Base-by-base conservation (phyloP, 2,797 vertebrate genomes). In the Chelidonichthys spinosus region DNA sequence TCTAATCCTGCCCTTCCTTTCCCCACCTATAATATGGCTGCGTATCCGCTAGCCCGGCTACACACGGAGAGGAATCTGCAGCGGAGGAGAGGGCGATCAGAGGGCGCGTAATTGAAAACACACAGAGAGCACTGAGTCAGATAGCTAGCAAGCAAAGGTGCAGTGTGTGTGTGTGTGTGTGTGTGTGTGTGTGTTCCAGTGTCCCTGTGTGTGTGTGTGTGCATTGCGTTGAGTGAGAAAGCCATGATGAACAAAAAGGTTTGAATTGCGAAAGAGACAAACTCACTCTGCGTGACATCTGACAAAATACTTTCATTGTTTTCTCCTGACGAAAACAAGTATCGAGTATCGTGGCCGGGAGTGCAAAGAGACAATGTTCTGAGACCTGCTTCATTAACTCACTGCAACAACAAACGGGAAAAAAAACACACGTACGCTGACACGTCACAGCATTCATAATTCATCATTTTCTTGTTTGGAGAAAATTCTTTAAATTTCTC, bases 291-390 rank as follows among this genome's bases (percentile, higher is more conserved):
- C 89, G 74, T 94, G 93, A 94, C 93, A 93, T 94, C 92, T 94
- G 90, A 94, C 92, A 92, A 94, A 95, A 95, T 92, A 93, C 92
- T 93, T 93, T 93, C 92, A 94, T 95, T 95, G 95, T 95, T 94
- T 25, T 95, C 92, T 91, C 85, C 89, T 89, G 89, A 86, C 9
- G 82, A 94, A 95, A 94, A 94, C 93, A 94, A 94, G 93, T 93
- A 94, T 95, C 92, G 81, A 89, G 80, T 95, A 91, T 90, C 92
- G 37, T 6, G 25, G 77, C 73, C 69, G 69, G 58, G 83, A 90
- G 79, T 74, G 84, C 82, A 90, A 72, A 84, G 76, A 91, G 85
- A 91, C 89, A 78, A 63, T 63, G 87, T 84, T 84, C 83, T 74
- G 81, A 91, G 87, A 91, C 82, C 87, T 85, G 80, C 74, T 66